Evolutionary conservation across 2,113 vertebrate species (phyloP).

Genomic region (Toxostoma redivivum): DNA sequence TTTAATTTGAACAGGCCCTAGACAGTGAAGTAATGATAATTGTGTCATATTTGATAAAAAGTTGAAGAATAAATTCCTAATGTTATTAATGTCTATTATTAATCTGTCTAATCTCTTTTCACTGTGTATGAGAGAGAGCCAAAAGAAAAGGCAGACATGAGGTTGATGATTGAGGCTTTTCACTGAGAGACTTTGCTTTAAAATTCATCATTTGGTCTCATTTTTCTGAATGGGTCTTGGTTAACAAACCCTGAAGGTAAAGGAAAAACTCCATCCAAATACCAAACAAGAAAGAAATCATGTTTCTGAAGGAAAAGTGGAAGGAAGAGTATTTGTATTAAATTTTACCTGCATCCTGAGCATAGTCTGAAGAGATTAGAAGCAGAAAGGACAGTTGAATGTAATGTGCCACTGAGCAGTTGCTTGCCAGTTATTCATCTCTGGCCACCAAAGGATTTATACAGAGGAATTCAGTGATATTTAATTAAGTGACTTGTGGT

Average conservation of each 20-base stretch:
- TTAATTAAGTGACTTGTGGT: constrained; percentile 11
- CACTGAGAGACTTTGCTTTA: background rate
- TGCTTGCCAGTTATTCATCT: background rate
- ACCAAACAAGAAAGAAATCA: background rate
- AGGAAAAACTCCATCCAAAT: background rate
- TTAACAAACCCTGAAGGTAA: background rate
- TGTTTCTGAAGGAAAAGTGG: background rate
- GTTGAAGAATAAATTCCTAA: background rate
- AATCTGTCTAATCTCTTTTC: background rate
- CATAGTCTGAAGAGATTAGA: background rate
- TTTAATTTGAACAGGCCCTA: background rate
- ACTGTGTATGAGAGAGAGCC: background rate
- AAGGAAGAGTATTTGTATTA: background rate
- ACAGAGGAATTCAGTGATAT: background rate
- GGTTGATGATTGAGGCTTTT: background rate
- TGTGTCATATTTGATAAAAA: background rate
- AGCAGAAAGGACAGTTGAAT: background rate
- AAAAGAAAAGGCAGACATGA: background rate
- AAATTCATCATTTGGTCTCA: background rate
- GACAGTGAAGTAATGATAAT: background rate
- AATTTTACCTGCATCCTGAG: background rate
- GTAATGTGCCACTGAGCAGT: background rate
- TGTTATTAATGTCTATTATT: background rate
- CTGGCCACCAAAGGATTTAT: background rate
- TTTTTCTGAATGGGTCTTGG: background rate